Evolutionary conservation across 2,113 vertebrate genomes (phyloP).

Genomic region (Pluvianellus socialis): DNA sequence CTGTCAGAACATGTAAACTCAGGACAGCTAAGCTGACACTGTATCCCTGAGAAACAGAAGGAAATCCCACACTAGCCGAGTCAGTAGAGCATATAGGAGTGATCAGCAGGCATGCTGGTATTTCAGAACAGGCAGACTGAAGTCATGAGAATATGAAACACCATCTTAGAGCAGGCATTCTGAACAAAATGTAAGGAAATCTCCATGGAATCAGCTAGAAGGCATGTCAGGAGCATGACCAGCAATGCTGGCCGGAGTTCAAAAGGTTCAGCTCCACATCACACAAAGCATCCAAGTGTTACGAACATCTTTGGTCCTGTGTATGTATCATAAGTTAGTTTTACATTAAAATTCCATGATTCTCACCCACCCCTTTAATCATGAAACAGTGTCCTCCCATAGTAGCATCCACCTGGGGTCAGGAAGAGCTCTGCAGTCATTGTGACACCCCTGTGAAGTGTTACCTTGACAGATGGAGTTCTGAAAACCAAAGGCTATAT

Average conservation of each 20-base stretch:
- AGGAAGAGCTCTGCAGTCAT: background rate
- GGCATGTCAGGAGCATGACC: conserved; percentile 39
- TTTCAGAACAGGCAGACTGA: conserved; percentile 23
- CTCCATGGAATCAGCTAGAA: conserved; percentile 42
- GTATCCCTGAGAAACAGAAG: conserved; percentile 11
- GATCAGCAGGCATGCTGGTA: conserved; percentile 21
- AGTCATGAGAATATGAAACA: conserved; percentile 66
- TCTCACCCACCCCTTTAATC: background rate
- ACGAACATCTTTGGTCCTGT: background rate
- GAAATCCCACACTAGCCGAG: conserved; percentile 7
- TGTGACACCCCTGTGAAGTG: background rate
- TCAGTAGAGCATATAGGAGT: background rate
- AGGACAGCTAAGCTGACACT: background rate
- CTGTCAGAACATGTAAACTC: background rate
- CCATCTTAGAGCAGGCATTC: conserved; percentile 48
- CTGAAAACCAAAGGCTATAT: background rate
- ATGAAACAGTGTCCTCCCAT: background rate
- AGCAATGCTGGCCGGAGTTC: background rate
- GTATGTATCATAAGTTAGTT: background rate
- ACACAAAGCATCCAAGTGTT: background rate
- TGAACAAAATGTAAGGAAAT: conserved; percentile 38
- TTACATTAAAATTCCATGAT: background rate
- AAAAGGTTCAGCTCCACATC: background rate
- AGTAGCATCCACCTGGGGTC: background rate
- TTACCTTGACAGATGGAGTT: background rate